Base-by-base conservation (phyloP, 2,888 invertebrate species). In the Malachius bipustulatus region DNA sequence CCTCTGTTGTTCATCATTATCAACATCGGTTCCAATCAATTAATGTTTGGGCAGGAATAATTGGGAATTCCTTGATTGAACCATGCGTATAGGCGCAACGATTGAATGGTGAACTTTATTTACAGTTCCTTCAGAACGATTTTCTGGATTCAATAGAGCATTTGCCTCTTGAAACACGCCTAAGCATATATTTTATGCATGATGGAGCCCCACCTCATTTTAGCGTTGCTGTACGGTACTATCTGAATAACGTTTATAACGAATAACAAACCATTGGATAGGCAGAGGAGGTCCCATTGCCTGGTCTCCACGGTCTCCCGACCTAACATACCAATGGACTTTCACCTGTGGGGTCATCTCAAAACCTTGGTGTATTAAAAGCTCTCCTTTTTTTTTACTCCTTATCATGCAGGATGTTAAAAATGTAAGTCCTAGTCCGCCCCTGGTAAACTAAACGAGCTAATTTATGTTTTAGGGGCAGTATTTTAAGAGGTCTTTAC, bases 331-430 rank as follows among this genome's bases (percentile, higher is more conserved):
- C 24, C 24, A 19, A 6, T 19, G n/a, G 24, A 19, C 24, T 19
- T 19, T 19, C n/a, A 8, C 24, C 6, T 19, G n/a, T 19, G 24
- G 24, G 24, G 24, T 8, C n/a, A 19, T 19, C n/a, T 8, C 6
- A 19, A 19, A 19, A n/a, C 24, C n/a, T 19, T 19, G n/a, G 24
- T 19, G 6, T 19, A 19, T 19, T 19, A 19, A 19, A 19, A 19
- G n/a, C 6, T 6, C 6, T 19, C n/a, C 24, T 8, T 19, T 19
- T 19, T 19, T 19, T 8, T 19, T 19, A 8, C n/a, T 19, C n/a
- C 24, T 19, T 8, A 19, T 19, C 24, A n/a, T 19, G n/a, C 6
- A 19, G 24, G 24, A n/a, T 19, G 24, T 19, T 8, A 19, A 19
- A 19, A 19, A 19, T 19, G 24, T n/a, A 8, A 19, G n/a, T 6